Percentiles rank a stretch among this genome's conserved stretches.
phyloP scores from a whole-genome alignment of 1,140 invertebrate species.

The Drosophila saltans region DNA sequence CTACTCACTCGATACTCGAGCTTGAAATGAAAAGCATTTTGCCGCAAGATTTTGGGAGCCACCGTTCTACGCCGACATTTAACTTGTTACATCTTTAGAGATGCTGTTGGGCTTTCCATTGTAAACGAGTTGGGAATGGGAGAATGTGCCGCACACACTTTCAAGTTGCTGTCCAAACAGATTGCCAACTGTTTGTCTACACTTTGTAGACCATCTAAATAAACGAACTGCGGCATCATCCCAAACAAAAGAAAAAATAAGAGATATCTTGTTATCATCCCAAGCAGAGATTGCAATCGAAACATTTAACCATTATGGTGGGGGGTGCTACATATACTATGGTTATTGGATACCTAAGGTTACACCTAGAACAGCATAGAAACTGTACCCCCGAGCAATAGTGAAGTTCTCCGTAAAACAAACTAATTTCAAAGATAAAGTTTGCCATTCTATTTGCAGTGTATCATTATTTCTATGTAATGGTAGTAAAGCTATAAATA shows the following conservation, averaged over 20 bases:
- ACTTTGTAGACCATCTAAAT: conserved; percentile 25
- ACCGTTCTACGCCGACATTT: conserved; percentile 52
- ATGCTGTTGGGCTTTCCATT: conserved; percentile 18
- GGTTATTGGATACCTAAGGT: not conserved
- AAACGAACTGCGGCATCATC: conserved; percentile 11
- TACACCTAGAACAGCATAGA: no score
- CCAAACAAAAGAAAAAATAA: not conserved
- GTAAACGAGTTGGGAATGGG: not conserved
- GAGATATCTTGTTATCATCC: conserved; percentile 9
- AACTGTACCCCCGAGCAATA: no score
- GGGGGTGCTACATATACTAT: not conserved
- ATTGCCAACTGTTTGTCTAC: conserved; percentile 52
- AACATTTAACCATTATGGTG: not conserved
- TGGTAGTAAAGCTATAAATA: no score
- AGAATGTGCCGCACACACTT: conserved; percentile 20
- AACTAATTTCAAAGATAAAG: no score
- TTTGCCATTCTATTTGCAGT: no score
- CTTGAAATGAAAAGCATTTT: conserved; percentile 33
- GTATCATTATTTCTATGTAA: no score
- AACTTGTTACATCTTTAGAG: conserved; percentile 22
- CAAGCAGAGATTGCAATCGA: not conserved
- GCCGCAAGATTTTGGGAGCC: conserved; percentile 35
- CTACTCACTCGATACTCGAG: conserved; percentile 27
- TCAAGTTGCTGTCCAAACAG: conserved; percentile 37
- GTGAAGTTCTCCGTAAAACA: no score